These are phyloP conservation scores for Styela clava DNA, from an alignment of 23 tunicate species.

Conservation along the genomic window DNA sequence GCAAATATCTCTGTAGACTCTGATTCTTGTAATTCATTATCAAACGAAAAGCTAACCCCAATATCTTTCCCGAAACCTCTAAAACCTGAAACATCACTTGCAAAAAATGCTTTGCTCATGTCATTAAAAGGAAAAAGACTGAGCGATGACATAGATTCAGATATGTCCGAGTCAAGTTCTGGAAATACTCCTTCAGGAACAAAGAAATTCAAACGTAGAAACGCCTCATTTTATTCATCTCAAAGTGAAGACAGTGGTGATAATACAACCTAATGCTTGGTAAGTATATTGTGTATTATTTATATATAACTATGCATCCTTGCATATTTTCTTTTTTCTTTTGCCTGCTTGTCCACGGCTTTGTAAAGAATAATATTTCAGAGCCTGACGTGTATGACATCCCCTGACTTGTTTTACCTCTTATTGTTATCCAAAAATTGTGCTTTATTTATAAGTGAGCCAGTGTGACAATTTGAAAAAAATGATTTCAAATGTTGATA, in stretches of 20 bases:
- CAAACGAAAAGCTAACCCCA: background rate
- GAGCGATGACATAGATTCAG: constrained; percentile 44
- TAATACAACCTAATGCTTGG: background rate
- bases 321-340: background rate
- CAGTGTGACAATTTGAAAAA: too few relatives aligned
- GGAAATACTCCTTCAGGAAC: background rate
- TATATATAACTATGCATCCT: background rate
- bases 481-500: too few relatives aligned
- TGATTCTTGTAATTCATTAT: background rate
- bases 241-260: constrained; percentile 27
- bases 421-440: too few relatives aligned
- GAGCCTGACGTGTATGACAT: too few relatives aligned
- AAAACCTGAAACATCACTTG: background rate
- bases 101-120: constrained; percentile 13
- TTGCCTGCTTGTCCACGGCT: background rate
- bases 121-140: constrained; percentile 21
- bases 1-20: background rate
- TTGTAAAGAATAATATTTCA: background rate
- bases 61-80: background rate
- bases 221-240: constrained; percentile 53
- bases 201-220: constrained; percentile 58
- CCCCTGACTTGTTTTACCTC: too few relatives aligned
- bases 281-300: background rate
- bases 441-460: too few relatives aligned
- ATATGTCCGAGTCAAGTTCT: background rate